Percentiles rank a stretch among this genome's conserved stretches.
Conservation (phyloP, 2,113 vertebrate genomes). For the Symphodus melops region DNA sequence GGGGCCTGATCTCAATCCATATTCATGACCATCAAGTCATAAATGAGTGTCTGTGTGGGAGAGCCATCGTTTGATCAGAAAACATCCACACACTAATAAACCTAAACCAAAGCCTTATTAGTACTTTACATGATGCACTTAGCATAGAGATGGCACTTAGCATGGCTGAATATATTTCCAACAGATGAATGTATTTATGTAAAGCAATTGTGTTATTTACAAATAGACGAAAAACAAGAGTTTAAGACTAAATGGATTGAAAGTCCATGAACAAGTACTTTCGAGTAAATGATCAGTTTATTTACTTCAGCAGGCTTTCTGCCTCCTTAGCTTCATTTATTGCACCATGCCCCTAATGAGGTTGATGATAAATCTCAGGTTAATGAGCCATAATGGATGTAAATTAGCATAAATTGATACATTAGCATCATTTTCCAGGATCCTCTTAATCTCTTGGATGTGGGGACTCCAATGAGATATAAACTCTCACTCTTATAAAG, state of each 20-base stretch:
- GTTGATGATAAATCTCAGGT: constrained; percentile 58
- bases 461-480: constrained; percentile 4
- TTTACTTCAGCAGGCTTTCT: constrained; percentile 36
- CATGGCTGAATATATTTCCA: not conserved
- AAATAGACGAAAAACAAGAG: not conserved
- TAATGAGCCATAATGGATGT: constrained; percentile 62
- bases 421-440: constrained; percentile 7
- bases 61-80: not conserved
- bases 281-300: constrained; percentile 31
- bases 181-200: not conserved
- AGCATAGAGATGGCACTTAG: not conserved
- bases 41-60: not conserved
- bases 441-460: constrained; percentile 22
- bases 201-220: not conserved
- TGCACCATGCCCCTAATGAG: constrained; percentile 50
- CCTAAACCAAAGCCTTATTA: not conserved
- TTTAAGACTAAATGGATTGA: not conserved
- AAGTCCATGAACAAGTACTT: constrained; percentile 26
- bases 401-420: constrained; percentile 59
- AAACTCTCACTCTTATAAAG: not conserved
- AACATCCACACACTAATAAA: not conserved
- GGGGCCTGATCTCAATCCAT: constrained; percentile 15
- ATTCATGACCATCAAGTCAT: constrained; percentile 51
- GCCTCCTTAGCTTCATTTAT: constrained; percentile 44
- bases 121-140: not conserved